Evolutionary conservation across 2,113 vertebrate species (phyloP), one percentile per base, ranked within the genome.

Genomic region (Glareola pratincola): DNA sequence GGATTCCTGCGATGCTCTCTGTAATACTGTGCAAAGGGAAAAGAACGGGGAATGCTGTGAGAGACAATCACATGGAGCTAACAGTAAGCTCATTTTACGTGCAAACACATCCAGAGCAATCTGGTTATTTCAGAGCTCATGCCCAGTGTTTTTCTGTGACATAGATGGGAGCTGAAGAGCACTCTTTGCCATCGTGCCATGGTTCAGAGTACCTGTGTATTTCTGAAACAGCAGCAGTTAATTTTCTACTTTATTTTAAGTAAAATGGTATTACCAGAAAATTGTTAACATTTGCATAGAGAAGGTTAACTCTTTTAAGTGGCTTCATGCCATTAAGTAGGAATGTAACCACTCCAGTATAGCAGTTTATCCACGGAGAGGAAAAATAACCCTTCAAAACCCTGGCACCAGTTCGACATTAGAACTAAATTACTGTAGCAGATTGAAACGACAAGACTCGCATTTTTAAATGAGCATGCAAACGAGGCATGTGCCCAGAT

Each of bases 381-480:
- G 76, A 91, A 96, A 96, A 95, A 96, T 88, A 93, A 72, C 77
- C 79, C 76, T 91, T 96, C 84, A 93, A 78, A 95, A 68, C 37
- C 36, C 48, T 93, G 84, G 93, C 87, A 91, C 43, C n/a, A 41
- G 43, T 82, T 95, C 48, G 27, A 73, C 66, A 27, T 79, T 82
- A 90, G 69, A 94, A 50, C 62, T 86, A 66, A 95, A 92, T 72
- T 90, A 78, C 86, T 95, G 69, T 76, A 92, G 74, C 92, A 96
- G 89, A 95, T 79, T 94, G 89, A 92, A 95, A 82, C 77, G 71
- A 94, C 82, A 94, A 88, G 59, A 72, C 43, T 77, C 19, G 8
- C 63, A 57, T 84, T 94, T 84, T 88, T 14, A 91, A 96, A 85
- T 15, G n/a, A 89, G 59, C 50, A 21, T 93, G 83, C 83, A 90